phyloP scores from a whole-genome alignment of 2,888 invertebrate species.

The Tuberolachnus salignus region DNA sequence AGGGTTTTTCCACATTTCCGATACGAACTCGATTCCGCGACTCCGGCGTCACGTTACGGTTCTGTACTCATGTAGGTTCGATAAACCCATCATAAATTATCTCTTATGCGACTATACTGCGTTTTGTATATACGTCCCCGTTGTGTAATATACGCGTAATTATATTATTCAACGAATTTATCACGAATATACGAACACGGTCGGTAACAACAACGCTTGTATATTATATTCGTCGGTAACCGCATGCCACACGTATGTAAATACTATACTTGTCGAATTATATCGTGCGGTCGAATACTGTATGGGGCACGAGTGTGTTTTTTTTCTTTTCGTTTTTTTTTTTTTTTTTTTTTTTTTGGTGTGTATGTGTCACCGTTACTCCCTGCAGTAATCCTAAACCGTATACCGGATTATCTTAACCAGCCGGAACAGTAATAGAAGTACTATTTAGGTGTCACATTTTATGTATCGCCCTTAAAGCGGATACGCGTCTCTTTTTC shows the following conservation, averaged over 20 bases:
- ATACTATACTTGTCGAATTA: neutral
- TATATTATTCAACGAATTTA: no score
- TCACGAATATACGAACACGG: neutral
- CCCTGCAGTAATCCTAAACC: slow-evolving; percentile 40
- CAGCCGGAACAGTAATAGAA: slow-evolving; percentile 26
- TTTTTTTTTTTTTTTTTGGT: no score
- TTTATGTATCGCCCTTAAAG: slow-evolving; percentile 6
- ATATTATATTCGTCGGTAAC: neutral
- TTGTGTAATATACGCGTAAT: no score
- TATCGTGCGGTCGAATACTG: slow-evolving; percentile 11
- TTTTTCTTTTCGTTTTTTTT: no score
- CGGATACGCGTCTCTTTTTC: slow-evolving; percentile 36
- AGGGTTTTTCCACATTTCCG: no score
- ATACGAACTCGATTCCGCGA: no score
- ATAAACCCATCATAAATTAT: no score
- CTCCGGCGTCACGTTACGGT: no score
- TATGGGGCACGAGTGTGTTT: neutral
- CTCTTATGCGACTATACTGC: no score
- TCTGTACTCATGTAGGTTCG: no score
- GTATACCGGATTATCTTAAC: slow-evolving; percentile 45
- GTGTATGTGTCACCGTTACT: slow-evolving; percentile 9
- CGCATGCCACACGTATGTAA: neutral
- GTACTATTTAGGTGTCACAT: slow-evolving; percentile 37
- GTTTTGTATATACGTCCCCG: no score
- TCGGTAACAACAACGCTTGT: neutral